Conservation (phyloP, 2,797 vertebrate species). For the Schizopygopsis malacanthus region DNA sequence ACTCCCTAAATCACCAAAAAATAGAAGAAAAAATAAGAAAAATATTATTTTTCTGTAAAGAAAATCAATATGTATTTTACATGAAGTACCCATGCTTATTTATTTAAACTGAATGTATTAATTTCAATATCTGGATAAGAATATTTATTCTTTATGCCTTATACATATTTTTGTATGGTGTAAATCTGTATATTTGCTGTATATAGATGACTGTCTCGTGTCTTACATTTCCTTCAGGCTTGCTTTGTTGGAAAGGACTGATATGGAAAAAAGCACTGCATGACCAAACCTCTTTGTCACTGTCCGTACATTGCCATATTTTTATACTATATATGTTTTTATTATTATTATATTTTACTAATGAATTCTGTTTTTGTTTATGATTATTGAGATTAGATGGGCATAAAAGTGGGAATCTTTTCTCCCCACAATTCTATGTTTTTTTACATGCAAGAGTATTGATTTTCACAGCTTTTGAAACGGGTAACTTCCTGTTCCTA, state of each 20-base stretch:
- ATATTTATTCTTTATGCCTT: constrained; percentile 80
- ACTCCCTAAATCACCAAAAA: constrained; percentile 60
- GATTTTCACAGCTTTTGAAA: constrained; percentile 59
- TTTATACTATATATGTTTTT: constrained; percentile 46
- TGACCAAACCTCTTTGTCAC: constrained; percentile 78
- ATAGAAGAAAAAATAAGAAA: constrained; percentile 58
- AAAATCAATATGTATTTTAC: constrained; percentile 78
- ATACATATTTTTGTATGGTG: constrained; percentile 75
- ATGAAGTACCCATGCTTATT: constrained; percentile 78
- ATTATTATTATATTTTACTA: constrained; percentile 54
- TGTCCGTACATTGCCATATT: constrained; percentile 66
- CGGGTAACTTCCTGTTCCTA: constrained; percentile 63
- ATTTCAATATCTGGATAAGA: constrained; percentile 71
- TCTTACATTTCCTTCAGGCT: constrained; percentile 70
- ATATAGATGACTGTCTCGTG: constrained; percentile 73
- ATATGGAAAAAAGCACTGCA: constrained; percentile 80
- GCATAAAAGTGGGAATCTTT: constrained; percentile 19
- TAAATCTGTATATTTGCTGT: constrained; percentile 75
- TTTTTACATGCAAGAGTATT: constrained; percentile 54
- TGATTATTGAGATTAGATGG: constrained; percentile 41
- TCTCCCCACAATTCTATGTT: constrained; percentile 1
- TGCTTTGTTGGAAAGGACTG: constrained; percentile 69
- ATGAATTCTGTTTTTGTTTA: constrained; percentile 61
- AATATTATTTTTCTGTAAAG: constrained; percentile 75
- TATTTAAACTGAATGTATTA: constrained; percentile 75